phyloP scores from a whole-genome alignment of 2,797 vertebrate genomes.

The Sylvia borin region DNA sequence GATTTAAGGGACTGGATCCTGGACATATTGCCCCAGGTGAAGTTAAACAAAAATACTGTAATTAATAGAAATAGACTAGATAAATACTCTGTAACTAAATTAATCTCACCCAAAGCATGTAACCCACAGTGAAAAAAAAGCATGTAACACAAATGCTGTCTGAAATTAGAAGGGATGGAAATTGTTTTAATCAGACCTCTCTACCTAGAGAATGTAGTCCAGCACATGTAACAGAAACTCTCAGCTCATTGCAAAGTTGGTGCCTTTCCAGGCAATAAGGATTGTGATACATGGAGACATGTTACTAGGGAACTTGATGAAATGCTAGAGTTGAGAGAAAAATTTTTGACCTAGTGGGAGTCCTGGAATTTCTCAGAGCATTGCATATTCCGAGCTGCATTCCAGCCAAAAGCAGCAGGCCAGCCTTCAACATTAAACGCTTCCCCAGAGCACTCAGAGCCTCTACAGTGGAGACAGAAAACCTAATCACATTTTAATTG shows the following conservation, averaged over 20 bases:
- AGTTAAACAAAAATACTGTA: neutral
- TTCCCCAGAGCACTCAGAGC: constrained; percentile 45
- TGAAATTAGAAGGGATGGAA: constrained; percentile 2
- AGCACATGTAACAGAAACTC: neutral
- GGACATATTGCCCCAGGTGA: neutral
- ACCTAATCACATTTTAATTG: constrained; percentile 58
- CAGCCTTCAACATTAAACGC: constrained; percentile 46
- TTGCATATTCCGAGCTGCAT: constrained; percentile 33
- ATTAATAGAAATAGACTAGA: neutral
- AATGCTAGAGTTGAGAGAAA: constrained; percentile 37
- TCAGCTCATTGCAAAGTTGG: constrained; percentile 16
- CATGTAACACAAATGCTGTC: neutral
- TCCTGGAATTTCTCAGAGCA: constrained; percentile 65
- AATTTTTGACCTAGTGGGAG: constrained; percentile 47
- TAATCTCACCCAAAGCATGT: neutral
- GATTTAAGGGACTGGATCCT: neutral
- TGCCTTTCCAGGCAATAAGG: constrained; percentile 46
- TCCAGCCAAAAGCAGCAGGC: constrained; percentile 61
- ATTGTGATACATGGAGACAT: constrained; percentile 7
- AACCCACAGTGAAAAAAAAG: neutral
- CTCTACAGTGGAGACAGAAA: constrained; percentile 59
- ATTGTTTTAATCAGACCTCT: constrained; percentile 1
- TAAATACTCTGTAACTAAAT: neutral
- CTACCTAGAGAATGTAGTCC: neutral
- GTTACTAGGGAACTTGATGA: constrained; percentile 37